A percentile compares a stretch with the other conserved stretches of the same genome.
These are phyloP conservation scores for Cryptus armator DNA, from an alignment of 2,888 invertebrate species.

Conservation along the genomic window DNA sequence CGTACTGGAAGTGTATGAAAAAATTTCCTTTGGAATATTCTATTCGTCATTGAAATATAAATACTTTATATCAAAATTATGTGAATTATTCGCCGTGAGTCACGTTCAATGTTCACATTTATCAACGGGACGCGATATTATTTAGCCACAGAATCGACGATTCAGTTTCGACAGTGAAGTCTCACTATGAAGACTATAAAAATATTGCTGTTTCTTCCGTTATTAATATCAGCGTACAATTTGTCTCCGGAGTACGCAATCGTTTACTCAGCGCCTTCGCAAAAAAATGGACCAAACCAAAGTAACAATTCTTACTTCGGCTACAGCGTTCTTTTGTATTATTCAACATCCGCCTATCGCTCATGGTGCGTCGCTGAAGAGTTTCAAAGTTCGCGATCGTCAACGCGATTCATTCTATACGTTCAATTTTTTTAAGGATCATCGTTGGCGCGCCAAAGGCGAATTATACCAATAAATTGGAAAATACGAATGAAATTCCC, in stretches of 20 bases:
- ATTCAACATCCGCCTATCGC: conserved; percentile 16
- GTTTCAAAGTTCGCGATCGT: neutral
- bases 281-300: neutral
- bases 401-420: neutral
- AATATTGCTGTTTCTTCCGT: conserved; percentile 40
- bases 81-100: neutral
- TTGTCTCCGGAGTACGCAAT: conserved; percentile 71
- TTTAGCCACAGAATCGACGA: neutral
- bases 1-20: neutral
- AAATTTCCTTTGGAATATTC: neutral
- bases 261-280: conserved; percentile 55
- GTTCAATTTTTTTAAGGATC: conserved; percentile 80
- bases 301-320: conserved; percentile 74
- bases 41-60: neutral
- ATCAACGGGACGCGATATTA: neutral
- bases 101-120: neutral
- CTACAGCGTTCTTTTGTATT: conserved; percentile 74
- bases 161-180: neutral
- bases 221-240: conserved; percentile 73
- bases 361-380: conserved; percentile 53
- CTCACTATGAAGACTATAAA: conserved; percentile 35
- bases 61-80: neutral
- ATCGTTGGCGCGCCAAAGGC: conserved; percentile 87
- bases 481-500: conserved; percentile 70
- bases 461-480: conserved; percentile 83